These are phyloP conservation scores for Drosophila ohnishii DNA, from an alignment of 1,140 invertebrate species.

Conservation along the genomic window DNA sequence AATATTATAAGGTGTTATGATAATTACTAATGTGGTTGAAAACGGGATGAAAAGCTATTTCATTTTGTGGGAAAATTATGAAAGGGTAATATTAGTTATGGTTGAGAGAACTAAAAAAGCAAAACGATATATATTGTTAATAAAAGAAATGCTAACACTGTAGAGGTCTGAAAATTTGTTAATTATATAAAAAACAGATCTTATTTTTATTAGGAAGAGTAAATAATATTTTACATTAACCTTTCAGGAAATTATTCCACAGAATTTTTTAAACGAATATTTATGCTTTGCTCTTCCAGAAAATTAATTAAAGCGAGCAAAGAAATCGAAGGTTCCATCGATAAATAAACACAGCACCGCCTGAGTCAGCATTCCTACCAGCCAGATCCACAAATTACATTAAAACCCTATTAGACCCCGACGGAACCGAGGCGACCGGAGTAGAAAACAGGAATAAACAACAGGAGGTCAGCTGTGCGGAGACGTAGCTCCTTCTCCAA, in stretches of 20 bases:
- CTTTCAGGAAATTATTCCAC: too few species aligned
- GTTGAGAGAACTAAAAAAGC: background rate
- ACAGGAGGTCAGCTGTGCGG: slow-evolving; percentile 8
- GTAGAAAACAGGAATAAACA: slow-evolving; percentile 24
- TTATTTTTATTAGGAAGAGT: too few species aligned
- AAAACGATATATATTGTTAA: too few species aligned
- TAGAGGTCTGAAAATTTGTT: too few species aligned
- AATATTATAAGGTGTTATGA: slow-evolving; percentile 11
- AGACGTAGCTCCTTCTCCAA: background rate
- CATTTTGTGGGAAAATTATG: slow-evolving; percentile 2
- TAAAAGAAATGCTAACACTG: too few species aligned
- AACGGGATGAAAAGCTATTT: background rate
- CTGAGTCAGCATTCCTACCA: slow-evolving; percentile 3
- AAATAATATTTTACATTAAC: too few species aligned
- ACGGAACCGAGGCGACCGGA: background rate
- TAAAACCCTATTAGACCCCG: slow-evolving; percentile 34
- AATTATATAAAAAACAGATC: too few species aligned
- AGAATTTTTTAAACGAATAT: background rate
- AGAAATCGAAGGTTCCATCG: slow-evolving; percentile 5
- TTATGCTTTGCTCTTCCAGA: background rate
- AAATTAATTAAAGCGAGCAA: slow-evolving; percentile 8
- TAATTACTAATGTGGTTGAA: slow-evolving; percentile 19
- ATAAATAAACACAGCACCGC: slow-evolving; percentile 12
- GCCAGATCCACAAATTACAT: slow-evolving; percentile 32
- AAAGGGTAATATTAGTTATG: background rate